Evolutionary conservation across 2,113 vertebrate genomes (phyloP).

Genomic region (Callocephalon fimbriatum): DNA sequence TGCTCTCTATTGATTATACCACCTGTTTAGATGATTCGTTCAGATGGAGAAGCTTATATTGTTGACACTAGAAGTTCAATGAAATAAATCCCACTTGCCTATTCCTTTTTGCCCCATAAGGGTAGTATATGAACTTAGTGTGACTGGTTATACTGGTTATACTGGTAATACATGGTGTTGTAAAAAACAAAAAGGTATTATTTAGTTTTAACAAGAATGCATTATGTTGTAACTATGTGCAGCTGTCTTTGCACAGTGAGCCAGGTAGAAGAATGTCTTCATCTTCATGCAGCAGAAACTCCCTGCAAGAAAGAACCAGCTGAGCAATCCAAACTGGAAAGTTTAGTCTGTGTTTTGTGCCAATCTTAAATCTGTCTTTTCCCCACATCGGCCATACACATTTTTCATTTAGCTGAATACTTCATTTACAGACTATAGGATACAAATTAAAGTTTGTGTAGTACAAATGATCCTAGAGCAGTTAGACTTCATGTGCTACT

Average conservation of each 20-base stretch:
- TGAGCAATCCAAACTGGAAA: not conserved
- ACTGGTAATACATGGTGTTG: not conserved
- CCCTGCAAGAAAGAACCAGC: not conserved
- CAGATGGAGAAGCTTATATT: not conserved
- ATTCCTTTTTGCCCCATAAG: not conserved
- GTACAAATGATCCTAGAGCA: not conserved
- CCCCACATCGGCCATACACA: accelerated
- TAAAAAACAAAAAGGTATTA: not conserved
- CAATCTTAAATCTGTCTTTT: not conserved
- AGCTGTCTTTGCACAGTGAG: not conserved
- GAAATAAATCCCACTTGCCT: not conserved
- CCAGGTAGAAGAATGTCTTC: not conserved
- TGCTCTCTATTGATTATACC: not conserved
- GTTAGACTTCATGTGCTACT: not conserved
- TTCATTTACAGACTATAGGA: accelerated
- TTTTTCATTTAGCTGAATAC: not conserved
- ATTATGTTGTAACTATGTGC: not conserved
- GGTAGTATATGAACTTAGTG: not conserved
- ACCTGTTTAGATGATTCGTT: not conserved
- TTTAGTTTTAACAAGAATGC: not conserved
- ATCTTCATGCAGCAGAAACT: not conserved
- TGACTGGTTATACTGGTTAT: not conserved
- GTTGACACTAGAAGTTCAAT: not conserved
- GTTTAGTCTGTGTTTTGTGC: not conserved
- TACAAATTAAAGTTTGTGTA: not conserved